Base-by-base conservation (phyloP, 2,113 vertebrate species). In the Microcebus griseorufus region DNA sequence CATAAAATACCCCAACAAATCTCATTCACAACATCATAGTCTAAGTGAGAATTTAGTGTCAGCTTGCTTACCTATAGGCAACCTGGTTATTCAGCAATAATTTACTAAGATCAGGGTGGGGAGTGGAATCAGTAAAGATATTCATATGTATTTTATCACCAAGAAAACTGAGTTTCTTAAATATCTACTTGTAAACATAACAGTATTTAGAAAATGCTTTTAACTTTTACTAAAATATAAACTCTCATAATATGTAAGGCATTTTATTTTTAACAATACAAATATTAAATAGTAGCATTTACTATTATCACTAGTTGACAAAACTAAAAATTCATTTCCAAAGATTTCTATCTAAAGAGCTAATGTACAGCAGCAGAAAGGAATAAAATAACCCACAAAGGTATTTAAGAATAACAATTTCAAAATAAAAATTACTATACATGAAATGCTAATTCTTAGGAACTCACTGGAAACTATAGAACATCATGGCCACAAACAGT, bases 401-500 rank as follows among this genome's bases (percentile, higher is more conserved):
- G 37, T 65, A 25, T 58, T 62, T 84, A 76, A 87, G 42, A 82
- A 82, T 34, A 82, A 81, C 4, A 72, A 84, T 87, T 67, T 64
- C n/a, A 60, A 69, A 39, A 25, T 25, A 45, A 93, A 92, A 88
- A 82, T 75, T 76, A 87, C 4, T 90, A 20, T 60, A 80, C 32
- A 87, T 80, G 29, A 95, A 95, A 95, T 67, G 37, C 22, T 81
- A 92, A 88, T 79, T 94, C 84, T 93, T 76, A 83, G 53, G 81
- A 83, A 73, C 32, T 37, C 25, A 75, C 1, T 85, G 23, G 34
- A 73, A 82, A 76, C 34, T 70, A 85, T 39, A 48, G 89, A 83
- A 89, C 2, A 8, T 79, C 13, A 70, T 39, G n/a, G 45, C 17
- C 29, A 81, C 22, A 51, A 58, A 88, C 2, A 83, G 11, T 67